Evolutionary conservation across 2,888 invertebrate genomes (phyloP), one percentile per base, ranked within the genome.

Genomic region (Poecilobothrus nobilitatus): DNA sequence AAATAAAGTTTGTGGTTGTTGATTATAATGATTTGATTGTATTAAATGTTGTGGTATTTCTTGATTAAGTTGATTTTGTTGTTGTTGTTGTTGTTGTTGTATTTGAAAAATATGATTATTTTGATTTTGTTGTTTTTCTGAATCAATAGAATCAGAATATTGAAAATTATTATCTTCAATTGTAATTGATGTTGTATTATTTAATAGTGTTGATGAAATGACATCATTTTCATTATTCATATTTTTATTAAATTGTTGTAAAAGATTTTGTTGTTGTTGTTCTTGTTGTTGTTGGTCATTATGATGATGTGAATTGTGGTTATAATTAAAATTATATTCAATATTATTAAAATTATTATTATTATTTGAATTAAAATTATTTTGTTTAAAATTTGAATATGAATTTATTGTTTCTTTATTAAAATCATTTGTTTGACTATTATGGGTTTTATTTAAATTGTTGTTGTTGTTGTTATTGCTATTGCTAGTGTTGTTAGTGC

Each of bases 301-400:
- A 65, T 70, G 27, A 5, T 27, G 27, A 27, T 27, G 27, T 4
- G 27, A 5, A 27, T 27, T 27, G 27, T 5, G 27, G 27, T 27
- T 27, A 27, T 27, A 27, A 27, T 27, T 27, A 27, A 27, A 27
- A 27, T 27, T 27, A 27, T 27, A 27, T 27, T 27, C 27, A 27
- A 27, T 69, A 78, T 71, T 73, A 78, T 63, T 63, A 10, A 27
- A 63, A 27, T 63, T 63, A 4, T 4, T 22, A 4, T 4, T 22
- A 27, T 10, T 63, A 22, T 8, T 71, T 73, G 78, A 75, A 71
- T 76, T 75, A 68, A 78, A 75, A 69, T 78, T 77, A 73, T 76
- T 75, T 74, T 76, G 75, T 75, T 76, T 74, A 72, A 69, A 71
- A 72, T 74, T 74, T 71, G 74, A 75, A 72, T 75, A 67, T 21